Conservation (phyloP, 2,797 vertebrate genomes). For the Centroberyx gerrardi region DNA sequence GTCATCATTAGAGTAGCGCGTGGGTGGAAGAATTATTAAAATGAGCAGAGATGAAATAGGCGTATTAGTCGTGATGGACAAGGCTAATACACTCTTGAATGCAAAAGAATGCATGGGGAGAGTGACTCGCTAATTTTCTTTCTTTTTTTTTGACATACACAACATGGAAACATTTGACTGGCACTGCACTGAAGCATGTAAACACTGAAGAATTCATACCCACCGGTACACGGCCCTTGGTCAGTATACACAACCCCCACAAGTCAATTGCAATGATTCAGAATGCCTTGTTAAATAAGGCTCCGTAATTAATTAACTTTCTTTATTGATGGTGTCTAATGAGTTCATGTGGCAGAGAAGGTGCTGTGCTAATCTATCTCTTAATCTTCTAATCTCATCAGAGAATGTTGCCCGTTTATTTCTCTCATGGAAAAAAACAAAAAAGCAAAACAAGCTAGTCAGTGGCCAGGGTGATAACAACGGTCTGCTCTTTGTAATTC, state of each 20-base stretch:
- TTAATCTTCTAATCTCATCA: conserved; percentile 70
- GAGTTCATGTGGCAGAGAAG: conserved; percentile 43
- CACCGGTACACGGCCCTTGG: conserved; percentile 2
- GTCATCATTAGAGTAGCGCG: conserved; percentile 21
- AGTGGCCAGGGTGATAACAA: conserved; percentile 6
- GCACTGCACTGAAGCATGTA: background rate
- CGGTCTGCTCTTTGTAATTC: conserved; percentile 35
- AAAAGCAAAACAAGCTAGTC: background rate
- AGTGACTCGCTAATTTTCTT: background rate
- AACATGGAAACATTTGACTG: background rate
- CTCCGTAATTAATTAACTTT: conserved; percentile 65
- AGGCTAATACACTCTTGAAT: conserved; percentile 6
- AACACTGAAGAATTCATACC: background rate
- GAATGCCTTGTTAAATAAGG: conserved; percentile 57
- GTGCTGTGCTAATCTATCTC: conserved; percentile 57
- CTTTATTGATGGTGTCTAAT: conserved; percentile 65
- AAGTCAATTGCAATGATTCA: conserved; percentile 52
- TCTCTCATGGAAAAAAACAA: conserved; percentile 20
- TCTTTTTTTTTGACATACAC: background rate
- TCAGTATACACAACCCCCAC: conserved; percentile 14
- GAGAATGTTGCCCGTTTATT: conserved; percentile 49
- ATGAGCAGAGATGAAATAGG: conserved; percentile 6
- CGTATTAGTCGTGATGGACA: conserved; percentile 26
- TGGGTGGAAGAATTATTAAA: conserved; percentile 24
- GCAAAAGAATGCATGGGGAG: background rate